phyloP scores from a whole-genome alignment of 1,140 invertebrate genomes.

The Drosophila bifasciata region DNA sequence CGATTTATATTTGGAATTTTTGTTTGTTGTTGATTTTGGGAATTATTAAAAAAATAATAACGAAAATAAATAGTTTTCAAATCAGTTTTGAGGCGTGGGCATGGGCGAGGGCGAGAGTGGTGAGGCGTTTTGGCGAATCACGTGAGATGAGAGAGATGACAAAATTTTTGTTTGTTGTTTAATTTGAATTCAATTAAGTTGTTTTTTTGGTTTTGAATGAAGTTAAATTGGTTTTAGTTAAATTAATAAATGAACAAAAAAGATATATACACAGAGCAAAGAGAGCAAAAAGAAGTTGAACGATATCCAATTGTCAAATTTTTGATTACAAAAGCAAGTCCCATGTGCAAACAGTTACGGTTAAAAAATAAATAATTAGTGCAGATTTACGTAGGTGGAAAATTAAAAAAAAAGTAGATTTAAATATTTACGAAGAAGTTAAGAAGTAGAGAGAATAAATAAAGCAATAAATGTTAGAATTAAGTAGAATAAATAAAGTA shows the following conservation, averaged over 20 bases:
- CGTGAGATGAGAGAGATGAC: slow-evolving; percentile 67
- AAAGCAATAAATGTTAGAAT: no score
- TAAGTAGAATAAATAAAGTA: no score
- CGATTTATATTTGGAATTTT: background rate
- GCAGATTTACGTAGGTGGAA: no score
- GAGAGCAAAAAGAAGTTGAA: slow-evolving; percentile 27
- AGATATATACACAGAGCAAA: slow-evolving; percentile 8
- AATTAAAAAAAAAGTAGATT: no score
- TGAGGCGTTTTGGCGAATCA: slow-evolving; percentile 27
- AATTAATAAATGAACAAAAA: background rate
- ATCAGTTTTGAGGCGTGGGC: slow-evolving; percentile 1
- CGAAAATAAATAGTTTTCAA: slow-evolving; percentile 5
- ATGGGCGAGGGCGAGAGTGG: slow-evolving; percentile 7
- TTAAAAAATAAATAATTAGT: background rate
- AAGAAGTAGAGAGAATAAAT: no score
- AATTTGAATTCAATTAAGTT: slow-evolving; percentile 46
- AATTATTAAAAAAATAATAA: background rate
- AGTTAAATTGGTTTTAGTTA: background rate
- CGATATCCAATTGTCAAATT: no score
- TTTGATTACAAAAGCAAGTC: background rate
- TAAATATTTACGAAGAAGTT: no score
- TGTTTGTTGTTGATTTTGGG: slow-evolving; percentile 32
- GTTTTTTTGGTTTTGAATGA: slow-evolving; percentile 25
- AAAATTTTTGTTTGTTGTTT: slow-evolving; percentile 67
- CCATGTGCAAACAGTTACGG: background rate